These are phyloP conservation scores for Echinarachnius parma DNA, from an alignment of 53 echinoderm and acorn worm genomes.

Conservation along the genomic window DNA sequence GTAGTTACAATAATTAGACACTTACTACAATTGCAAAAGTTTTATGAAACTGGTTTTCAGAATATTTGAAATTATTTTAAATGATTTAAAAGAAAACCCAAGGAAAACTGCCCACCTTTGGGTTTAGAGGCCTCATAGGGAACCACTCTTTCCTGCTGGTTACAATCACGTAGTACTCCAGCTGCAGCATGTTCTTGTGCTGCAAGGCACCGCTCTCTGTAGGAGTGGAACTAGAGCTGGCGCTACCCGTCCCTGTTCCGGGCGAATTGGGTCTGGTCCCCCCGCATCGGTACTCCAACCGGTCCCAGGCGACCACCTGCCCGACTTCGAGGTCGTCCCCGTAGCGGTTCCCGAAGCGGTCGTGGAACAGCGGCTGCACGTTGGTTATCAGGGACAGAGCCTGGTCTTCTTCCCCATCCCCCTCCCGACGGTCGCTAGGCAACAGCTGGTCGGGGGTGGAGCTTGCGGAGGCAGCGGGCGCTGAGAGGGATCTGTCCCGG, in stretches of 20 bases:
- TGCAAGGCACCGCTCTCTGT: constrained; percentile 34
- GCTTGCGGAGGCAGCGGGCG: constrained; percentile 15
- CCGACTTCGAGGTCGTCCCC: constrained; percentile 62
- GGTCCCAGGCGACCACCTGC: constrained; percentile 68
- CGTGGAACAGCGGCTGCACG: constrained; percentile 1
- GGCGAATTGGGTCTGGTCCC: constrained; percentile 69
- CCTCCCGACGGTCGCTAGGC: constrained; percentile 14
- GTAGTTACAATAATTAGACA: too few relatives aligned
- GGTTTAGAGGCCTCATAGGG: too few relatives aligned
- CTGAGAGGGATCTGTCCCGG: neutral
- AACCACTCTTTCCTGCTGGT: constrained; percentile 71
- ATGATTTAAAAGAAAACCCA: too few relatives aligned
- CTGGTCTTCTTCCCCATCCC: neutral
- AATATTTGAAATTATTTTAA: too few relatives aligned
- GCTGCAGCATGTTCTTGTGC: constrained; percentile 74
- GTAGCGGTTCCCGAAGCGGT: constrained; percentile 17
- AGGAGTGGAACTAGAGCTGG: neutral
- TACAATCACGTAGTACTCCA: constrained; percentile 89
- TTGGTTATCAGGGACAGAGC: constrained; percentile 12
- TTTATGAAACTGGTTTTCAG: too few relatives aligned
- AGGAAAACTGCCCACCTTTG: too few relatives aligned
- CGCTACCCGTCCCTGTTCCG: constrained; percentile 48
- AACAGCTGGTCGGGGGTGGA: constrained; percentile 12
- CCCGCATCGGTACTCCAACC: constrained; percentile 55
- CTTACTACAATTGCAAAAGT: too few relatives aligned